Base-by-base conservation (phyloP, 2,888 invertebrate species). In the Agapostemon virescens region DNA sequence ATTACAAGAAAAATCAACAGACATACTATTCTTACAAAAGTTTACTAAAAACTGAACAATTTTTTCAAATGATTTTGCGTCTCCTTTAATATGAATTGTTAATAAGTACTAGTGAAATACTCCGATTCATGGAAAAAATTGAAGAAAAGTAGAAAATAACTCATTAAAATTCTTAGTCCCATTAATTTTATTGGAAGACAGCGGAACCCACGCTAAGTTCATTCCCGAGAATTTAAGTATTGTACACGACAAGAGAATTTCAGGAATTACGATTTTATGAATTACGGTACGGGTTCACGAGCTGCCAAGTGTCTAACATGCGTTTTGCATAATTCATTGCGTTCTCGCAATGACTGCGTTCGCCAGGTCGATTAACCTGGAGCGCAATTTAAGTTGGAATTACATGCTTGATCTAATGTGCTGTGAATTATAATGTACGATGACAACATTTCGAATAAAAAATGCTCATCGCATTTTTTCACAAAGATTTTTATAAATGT, bases 271-370 rank as follows among this genome's bases (percentile, higher is more conserved):
- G 74, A 72, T 72, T 82, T 77, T 63, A 63, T 30, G 69, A 73
- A 81, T 74, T 74, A 69, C 69, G 77, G 72, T 78, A 77, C 69
- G 63, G 69, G 77, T 64, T 69, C 74, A 73, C 69, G 23, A 63
- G 74, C 71, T 69, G 66, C 58, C 70, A 66, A 75, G 68, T 69
- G 38, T 20, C 69, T 68, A 73, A 66, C 69, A 49, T 64, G 49
- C 69, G 58, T 69, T 76, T 67, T 82, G 82, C 76, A 82, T 82
- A 83, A 81, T 81, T 83, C 67, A 81, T 72, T 40, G 67, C 36
- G 58, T 77, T 77, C 58, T 72, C 68, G 77, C 61, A 66, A 67
- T 73, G 64, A 26, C 52, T 52, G 40, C 9, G 42, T 63, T 45
- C 74, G 26, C 69, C 61, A 36, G 45, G 45, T 45, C 74, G 70